Evolutionary conservation across 2,888 invertebrate genomes (phyloP).

Genomic region (Latrodectus elegans): DNA sequence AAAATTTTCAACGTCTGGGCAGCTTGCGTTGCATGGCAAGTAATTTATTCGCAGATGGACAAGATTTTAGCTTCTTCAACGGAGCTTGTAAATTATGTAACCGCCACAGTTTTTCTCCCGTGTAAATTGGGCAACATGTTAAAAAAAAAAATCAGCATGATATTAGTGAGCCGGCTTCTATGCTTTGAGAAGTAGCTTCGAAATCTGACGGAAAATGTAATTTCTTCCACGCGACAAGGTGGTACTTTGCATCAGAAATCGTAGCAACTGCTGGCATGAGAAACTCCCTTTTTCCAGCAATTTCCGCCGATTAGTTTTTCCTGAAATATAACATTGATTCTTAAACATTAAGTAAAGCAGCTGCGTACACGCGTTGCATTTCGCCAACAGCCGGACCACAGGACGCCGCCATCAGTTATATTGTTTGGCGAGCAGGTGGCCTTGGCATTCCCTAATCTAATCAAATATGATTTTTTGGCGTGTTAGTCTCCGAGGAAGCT

Average conservation of each 20-base stretch:
- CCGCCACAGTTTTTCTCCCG: too few relatives aligned
- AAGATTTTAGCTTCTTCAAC: too few relatives aligned
- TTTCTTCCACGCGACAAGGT: not conserved
- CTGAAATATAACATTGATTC: not conserved
- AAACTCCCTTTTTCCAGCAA: not conserved
- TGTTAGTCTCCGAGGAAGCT: conserved; percentile 33
- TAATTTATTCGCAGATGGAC: too few relatives aligned
- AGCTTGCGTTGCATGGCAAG: too few relatives aligned
- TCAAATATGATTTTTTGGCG: conserved; percentile 21
- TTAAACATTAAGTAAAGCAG: conserved; percentile 25
- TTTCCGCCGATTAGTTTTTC: not conserved
- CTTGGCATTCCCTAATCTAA: conserved; percentile 52
- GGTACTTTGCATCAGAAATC: not conserved
- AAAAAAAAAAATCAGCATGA: too few relatives aligned
- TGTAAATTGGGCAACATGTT: too few relatives aligned
- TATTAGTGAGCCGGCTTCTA: too few relatives aligned
- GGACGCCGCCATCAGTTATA: conserved; percentile 5
- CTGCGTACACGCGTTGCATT: conserved; percentile 22
- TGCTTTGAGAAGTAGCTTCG: too few relatives aligned
- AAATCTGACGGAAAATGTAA: not conserved
- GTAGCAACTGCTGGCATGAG: not conserved
- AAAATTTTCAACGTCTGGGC: too few relatives aligned
- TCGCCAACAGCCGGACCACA: conserved; percentile 25
- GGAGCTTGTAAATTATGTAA: too few relatives aligned
- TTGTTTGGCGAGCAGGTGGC: conserved; percentile 49